phyloP scores from a whole-genome alignment of 1,140 invertebrate genomes.

The Drosophila ogumai region DNA sequence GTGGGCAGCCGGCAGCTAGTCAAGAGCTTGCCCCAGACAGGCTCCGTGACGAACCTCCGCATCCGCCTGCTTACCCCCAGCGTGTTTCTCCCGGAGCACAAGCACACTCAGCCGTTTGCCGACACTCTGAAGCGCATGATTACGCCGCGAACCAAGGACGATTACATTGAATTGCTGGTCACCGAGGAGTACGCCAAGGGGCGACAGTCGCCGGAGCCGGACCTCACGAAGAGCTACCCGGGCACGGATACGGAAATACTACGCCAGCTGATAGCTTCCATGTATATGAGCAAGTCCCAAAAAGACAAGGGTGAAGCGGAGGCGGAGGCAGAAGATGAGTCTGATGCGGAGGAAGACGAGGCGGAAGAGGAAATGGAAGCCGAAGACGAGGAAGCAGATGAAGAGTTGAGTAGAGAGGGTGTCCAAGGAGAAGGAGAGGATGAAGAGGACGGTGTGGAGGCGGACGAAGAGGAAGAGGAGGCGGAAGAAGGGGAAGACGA shows the following conservation, averaged over 20 bases:
- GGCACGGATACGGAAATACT: slow-evolving; percentile 8
- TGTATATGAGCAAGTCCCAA: neutral
- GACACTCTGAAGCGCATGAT: slow-evolving; percentile 82
- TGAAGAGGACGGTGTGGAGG: neutral
- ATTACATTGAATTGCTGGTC: slow-evolving; percentile 71
- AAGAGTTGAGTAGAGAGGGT: neutral
- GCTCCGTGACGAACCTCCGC: slow-evolving; percentile 89
- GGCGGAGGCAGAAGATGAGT: neutral
- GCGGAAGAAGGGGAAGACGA: neutral
- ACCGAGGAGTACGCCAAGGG: slow-evolving; percentile 15
- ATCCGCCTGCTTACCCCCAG: slow-evolving; percentile 86
- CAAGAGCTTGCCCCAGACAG: slow-evolving; percentile 89
- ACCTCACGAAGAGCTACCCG: slow-evolving; percentile 8
- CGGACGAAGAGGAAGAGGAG: neutral
- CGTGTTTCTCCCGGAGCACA: slow-evolving; percentile 81
- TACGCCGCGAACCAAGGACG: slow-evolving; percentile 53
- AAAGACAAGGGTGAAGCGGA: neutral
- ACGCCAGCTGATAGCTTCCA: neutral
- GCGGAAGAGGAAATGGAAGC: slow-evolving; percentile 1
- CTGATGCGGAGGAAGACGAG: slow-evolving; percentile 4
- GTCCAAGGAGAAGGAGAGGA: neutral
- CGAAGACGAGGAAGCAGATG: neutral
- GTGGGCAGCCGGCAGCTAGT: slow-evolving; percentile 90
- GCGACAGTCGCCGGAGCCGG: neutral
- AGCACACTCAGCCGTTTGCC: slow-evolving; percentile 84